Conservation (phyloP, 2,888 invertebrate species). For the Andrena praecox region DNA sequence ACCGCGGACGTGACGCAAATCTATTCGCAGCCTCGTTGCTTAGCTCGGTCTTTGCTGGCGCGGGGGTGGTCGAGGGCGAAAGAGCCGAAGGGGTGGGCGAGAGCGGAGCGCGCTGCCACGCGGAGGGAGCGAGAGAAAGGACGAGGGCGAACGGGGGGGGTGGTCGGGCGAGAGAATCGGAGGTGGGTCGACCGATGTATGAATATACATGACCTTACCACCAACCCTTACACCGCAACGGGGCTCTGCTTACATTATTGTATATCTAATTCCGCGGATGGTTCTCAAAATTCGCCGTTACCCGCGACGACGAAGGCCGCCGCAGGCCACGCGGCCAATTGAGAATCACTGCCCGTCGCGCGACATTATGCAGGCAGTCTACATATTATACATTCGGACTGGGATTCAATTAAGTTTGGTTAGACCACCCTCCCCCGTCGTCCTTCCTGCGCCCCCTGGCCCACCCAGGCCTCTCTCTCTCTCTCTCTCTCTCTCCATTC, state of each 20-base stretch:
- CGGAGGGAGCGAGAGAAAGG: constrained; percentile 73
- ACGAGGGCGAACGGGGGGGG: constrained; percentile 64
- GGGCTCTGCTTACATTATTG: constrained; percentile 85
- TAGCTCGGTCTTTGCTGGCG: constrained; percentile 68
- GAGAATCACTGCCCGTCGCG: constrained; percentile 80
- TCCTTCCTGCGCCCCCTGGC: constrained; percentile 51
- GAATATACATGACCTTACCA: constrained; percentile 85
- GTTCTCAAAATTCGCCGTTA: constrained; percentile 81
- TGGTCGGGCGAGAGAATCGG: constrained; percentile 79
- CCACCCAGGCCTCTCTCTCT: constrained; percentile 52
- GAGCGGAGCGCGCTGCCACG: constrained; percentile 85
- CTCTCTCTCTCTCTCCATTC: constrained; percentile 56
- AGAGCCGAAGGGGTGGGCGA: constrained; percentile 80
- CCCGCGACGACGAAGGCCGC: constrained; percentile 23
- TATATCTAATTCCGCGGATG: constrained; percentile 85
- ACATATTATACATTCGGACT: constrained; percentile 85
- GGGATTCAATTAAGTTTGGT: constrained; percentile 85
- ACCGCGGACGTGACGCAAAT: constrained; percentile 77
- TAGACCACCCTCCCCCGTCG: constrained; percentile 75
- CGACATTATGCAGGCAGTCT: constrained; percentile 85
- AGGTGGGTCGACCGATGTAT: constrained; percentile 84
- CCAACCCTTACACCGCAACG: constrained; percentile 84
- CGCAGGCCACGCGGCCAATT: constrained; percentile 35
- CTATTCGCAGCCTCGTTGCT: constrained; percentile 80
- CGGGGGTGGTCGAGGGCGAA: constrained; percentile 76